Evolutionary conservation across 1,140 invertebrate genomes (phyloP), one percentile per base, ranked within the genome.

Genomic region (Rhyzopertha dominica): DNA sequence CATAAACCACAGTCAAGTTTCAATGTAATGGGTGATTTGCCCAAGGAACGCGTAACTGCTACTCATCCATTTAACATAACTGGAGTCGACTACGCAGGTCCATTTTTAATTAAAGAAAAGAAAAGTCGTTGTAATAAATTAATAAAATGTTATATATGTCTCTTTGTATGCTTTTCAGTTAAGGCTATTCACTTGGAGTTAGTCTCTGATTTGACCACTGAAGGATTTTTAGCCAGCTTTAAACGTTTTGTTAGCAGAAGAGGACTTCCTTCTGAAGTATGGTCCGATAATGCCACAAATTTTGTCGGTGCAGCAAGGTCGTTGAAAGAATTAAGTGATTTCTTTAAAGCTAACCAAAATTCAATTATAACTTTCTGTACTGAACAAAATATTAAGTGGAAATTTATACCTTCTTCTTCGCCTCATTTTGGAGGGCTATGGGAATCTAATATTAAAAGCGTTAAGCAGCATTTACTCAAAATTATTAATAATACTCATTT

Each of bases 211-310:
- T 32, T 66, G 0, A 52, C 54, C 4, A 61, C 63, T 0, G 59
- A 66, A 16, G 54, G 55, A 4, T 69, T 69, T 35, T 22, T 72
- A 2, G 49, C 55, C 9, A 50, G 55, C 10, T 51, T 69, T 10
- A 26, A 49, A 12, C 48, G 66, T 14, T 71, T 71, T 30, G 53
- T 56, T 1, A 23, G 50, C 5, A 19, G 63, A 23, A 16, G 67
- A 29, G 30, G 51, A 9, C n/a, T 24, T 4, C 19, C 36, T 5
- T 5, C 20, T 12, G 10, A 23, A 14, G 14, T 39, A 16, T 39
- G 26, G 9, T 24, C 18, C 3, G 36, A 36, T 10, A 36, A 36
- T 36, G 18, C 9, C 10, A 10, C 10, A 36, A 7, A 10, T 7
- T 10, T 36, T 10, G 7, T 10, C 7, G 7, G 10, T 14, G 7